Base-by-base conservation (phyloP, 2,113 vertebrate genomes). In the Oxyruncus cristatus region DNA sequence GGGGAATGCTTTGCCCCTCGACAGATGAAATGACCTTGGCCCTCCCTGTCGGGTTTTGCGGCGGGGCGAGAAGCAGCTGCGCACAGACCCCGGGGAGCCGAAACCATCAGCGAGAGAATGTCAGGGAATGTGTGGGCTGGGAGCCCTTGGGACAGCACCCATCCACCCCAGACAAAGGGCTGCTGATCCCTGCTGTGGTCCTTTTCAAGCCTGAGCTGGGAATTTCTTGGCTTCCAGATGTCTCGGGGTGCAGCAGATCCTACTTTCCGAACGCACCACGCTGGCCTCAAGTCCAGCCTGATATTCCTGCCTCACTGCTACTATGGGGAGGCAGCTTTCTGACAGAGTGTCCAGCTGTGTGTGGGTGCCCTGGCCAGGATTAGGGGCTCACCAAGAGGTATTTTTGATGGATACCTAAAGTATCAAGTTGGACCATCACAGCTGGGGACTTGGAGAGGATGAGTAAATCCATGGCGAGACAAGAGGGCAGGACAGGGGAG, bases 221-320 rank as follows among this genome's bases (percentile, higher is more conserved):
- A 58, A 37, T 52, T 90, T 53, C 15, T n/a, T 59, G 50, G 30
- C 11, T 86, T 77, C 32, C 42, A 59, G 52, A 11, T 39, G 27
- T 66, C 41, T 42, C 18, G 23, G 26, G 49, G 8, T 61, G 26
- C 74, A 72, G 71, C 33, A 49, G 49, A 56, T 24, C 32, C 0
- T 1, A 19, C 39, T 72, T 63, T 4, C 24, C 16, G 24, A 56
- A 61, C 2, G 17, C 27, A 35, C 17, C 66, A 42, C 0, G 0
- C 12, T n/a, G 28, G 68, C 41, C 49, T 61, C 41, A 65, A 68
- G n/a, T 44, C 55, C 72, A 70, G 53, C 24, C 52, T 49, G 49
- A 27, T 32, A 15, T 21, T 85, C 35, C 28, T 79, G 33, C 65
- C 8, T 67, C 70, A 18, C 5, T 35, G 37, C 42, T 81, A 1